Conservation (phyloP, 2,797 vertebrate species). For the Huso huso region DNA sequence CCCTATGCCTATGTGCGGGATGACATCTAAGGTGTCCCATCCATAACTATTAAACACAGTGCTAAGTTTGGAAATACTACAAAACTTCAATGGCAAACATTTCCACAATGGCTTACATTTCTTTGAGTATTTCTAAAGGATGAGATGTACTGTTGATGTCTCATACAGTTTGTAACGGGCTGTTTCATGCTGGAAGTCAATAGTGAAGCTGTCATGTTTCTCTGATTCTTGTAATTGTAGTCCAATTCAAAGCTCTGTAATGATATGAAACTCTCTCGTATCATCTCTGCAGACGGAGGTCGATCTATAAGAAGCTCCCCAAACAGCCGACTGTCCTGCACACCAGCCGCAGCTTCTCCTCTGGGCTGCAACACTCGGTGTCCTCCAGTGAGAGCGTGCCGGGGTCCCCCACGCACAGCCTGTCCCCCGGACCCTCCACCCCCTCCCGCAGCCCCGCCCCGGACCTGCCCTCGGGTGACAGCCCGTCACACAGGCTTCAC, state of each 20-base stretch:
- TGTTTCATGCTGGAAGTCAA: not conserved
- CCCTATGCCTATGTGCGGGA: too few relatives aligned
- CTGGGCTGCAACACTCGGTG: conserved; percentile 86
- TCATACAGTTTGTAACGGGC: conserved; percentile 25
- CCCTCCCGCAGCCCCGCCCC: conserved; percentile 83
- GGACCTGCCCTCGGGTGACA: conserved; percentile 63
- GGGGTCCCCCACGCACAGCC: conserved; percentile 88
- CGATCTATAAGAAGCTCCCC: conserved; percentile 85
- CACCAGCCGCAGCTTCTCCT: conserved; percentile 89
- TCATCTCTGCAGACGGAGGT: conserved; percentile 66
- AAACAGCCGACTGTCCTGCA: conserved; percentile 83
- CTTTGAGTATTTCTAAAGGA: conserved; percentile 15
- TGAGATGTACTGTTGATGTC: conserved; percentile 13
- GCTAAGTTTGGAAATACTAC: too few relatives aligned
- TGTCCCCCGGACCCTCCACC: conserved; percentile 77
- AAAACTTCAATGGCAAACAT: too few relatives aligned
- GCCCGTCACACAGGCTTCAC: not conserved
- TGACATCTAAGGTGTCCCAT: too few relatives aligned
- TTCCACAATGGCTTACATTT: not conserved
- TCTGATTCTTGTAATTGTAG: not conserved
- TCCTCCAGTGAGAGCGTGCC: conserved; percentile 93
- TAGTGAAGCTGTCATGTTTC: too few relatives aligned
- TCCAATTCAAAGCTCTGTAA: not conserved
- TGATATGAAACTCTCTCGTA: not conserved
- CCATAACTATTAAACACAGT: too few relatives aligned